Evolutionary conservation across 2,797 vertebrate species (phyloP), one percentile per base, ranked within the genome.

Genomic region (Siniperca undulata): DNA sequence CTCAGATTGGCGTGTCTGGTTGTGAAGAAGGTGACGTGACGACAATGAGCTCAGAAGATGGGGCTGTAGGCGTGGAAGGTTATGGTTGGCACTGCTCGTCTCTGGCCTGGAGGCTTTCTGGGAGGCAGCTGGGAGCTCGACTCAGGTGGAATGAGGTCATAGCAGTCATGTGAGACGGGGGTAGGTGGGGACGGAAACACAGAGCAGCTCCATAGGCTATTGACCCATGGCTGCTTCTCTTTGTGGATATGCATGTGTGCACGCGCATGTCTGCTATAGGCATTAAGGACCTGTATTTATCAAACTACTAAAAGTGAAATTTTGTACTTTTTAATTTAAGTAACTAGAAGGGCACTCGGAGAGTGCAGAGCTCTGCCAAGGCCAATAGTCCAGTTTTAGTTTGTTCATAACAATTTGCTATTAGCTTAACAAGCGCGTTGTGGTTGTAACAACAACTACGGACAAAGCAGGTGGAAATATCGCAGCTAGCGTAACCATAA

Each of bases 81-180:
- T 84, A 75, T 40, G 78, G 88, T 85, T 93, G 89, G 91, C 91
- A 88, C 81, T 78, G 42, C 67, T 82, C 69, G 77, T 74, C 84
- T 90, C 73, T 86, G 79, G 90, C 90, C 91, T 42, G 34, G 79
- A 88, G 90, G 90, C 78, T 55, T 82, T 88, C 56, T 85, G 72
- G 75, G 88, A 92, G 87, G 85, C 78, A 78, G 87, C 84, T 87
- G 83, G 80, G 83, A 89, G 84, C 89, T 80, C 10, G 50, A 86
- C 86, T 92, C 90, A 93, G 89, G 89, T 93, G 83, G 89, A 92
- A 92, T 93, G 91, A 95, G 92, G 88, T 93, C 92, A 92, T 85
- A 68, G 72, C 84, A 80, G 91, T 73, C 78, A 85, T 78, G 82
- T 81, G 81, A 91, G 78, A 82, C 6, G 13, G 60, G 44, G 58